Evolutionary conservation across 2,888 invertebrate species (phyloP), one percentile per base, ranked within the genome.

Genomic region (Embidobia sp.): DNA sequence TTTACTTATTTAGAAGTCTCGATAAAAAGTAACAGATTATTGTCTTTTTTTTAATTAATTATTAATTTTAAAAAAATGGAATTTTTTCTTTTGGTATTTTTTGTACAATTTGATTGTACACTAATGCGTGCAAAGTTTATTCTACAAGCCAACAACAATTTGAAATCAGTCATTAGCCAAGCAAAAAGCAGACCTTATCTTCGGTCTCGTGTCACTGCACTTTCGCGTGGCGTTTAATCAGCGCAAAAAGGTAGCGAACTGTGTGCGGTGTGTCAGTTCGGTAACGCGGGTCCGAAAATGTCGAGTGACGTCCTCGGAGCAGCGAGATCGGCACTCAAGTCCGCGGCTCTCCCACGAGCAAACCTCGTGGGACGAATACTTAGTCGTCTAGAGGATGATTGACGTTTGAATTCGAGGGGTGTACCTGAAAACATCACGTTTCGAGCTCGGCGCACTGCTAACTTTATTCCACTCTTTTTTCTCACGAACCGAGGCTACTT

Each of bases 321-420:
- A 18, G 35, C 40, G 63, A 18, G 16, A 64, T 22, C 18, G 29
- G 18, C 19, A 37, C 51, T 64, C 51, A 13, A 55, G 44, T 5
- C 46, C 16, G 35, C 46, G 44, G 22, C 46, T 66, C 53, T 66
- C 53, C 44, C 53, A 67, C 67, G 55, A 48, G 18, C 18, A 13
- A 26, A 31, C 10, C 33, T 59, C 57, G 48, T 69, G 59, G 59
- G 69, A 69, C 44, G 51, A 70, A 46, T 44, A 35, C 53, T 42
- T 13, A 22, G n/a, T 70, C 70, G 51, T 59, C 69, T 22, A 51
- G 26, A 49, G 33, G 13, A 53, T 64, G 64, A 64, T 64, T 53
- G 53, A 64, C 64, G 51, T 53, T 64, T 51, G 44, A 53, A 53
- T 64, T 53, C 51, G 13, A 53, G 44, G 44, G 33, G 53, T 53